Base-by-base conservation (phyloP, 2,797 vertebrate genomes). In the Orestias chungarensis region DNA sequence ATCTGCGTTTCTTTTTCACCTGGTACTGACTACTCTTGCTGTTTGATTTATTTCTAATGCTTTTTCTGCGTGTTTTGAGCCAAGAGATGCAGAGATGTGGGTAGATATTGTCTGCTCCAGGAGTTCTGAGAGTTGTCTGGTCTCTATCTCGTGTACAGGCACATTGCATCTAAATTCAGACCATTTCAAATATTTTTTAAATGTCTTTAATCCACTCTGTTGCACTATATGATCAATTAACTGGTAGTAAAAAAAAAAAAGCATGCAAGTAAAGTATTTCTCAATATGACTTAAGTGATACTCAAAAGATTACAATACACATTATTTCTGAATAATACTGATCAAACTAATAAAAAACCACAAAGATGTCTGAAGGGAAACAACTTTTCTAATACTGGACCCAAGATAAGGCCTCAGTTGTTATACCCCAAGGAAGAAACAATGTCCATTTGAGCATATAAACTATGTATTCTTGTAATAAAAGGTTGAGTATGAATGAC, bases 41-140 rank as follows among this genome's bases (percentile, higher is more conserved):
- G 70, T 33, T 73, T 73, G 72, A 83, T 84, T 80, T 73, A 75
- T 74, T 64, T 66, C 54, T 76, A 35, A 57, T 78, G 59, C 73
- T 66, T 78, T 67, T 68, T 72, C 73, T 68, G n/a, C 38, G 46
- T 73, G 23, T 46, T 40, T 57, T 31, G 33, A 76, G 33, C 71
- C 71, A 65, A 71, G 23, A 57, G 49, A 47, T 64, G 25, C 14
- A n/a, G 44, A 73, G 61, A 61, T 31, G 38, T 11, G 6, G 68
- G 64, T 71, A 29, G 15, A 44, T 54, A 57, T 49, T 64, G 31
- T 70, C 23, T 1, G 29, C 50, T 50, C 5, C 52, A 65, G 40
- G 43, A 71, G 33, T 65, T 74, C 55, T 73, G 55, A 61, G 25
- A 73, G 57, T 66, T 68, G 23, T 54, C 59, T 69, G 47, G 59